Percentiles rank a stretch among this genome's conserved stretches.
Evolutionary conservation across 1,140 invertebrate genomes (phyloP).

Genomic region (Macrocentrus cingulum): DNA sequence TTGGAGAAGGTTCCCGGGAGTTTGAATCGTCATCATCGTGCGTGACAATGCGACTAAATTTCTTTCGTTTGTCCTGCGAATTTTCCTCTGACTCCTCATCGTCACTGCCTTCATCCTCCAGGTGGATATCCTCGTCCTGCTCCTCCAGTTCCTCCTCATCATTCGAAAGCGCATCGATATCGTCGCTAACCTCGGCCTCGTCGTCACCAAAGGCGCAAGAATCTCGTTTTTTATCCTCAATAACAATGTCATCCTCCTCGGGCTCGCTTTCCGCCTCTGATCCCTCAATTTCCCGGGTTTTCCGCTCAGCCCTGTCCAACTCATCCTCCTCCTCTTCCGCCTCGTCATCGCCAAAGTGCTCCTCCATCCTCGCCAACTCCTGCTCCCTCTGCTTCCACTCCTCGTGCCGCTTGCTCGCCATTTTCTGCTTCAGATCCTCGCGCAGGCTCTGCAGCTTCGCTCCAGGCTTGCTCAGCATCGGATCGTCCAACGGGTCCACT

Average conservation of each 20-base stretch:
- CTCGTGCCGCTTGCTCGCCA: slow-evolving; percentile 61
- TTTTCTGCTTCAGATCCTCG: slow-evolving; percentile 66
- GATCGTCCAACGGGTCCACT: slow-evolving; percentile 37
- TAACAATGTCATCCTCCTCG: slow-evolving; percentile 36
- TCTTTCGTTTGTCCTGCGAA: slow-evolving; percentile 31
- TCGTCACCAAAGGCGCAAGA: slow-evolving; percentile 46
- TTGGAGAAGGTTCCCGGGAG: slow-evolving; percentile 4
- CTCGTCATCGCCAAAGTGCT: slow-evolving; percentile 31
- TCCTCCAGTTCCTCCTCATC: slow-evolving; percentile 48
- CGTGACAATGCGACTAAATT: slow-evolving; percentile 46
- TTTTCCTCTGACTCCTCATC: slow-evolving; percentile 43
- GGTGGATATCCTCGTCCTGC: slow-evolving; percentile 44
- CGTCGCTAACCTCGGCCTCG: slow-evolving; percentile 53
- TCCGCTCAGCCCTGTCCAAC: slow-evolving; percentile 34
- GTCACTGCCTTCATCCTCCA: slow-evolving; percentile 39
- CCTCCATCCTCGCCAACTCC: slow-evolving; percentile 30
- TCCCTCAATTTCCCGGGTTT: slow-evolving; percentile 30
- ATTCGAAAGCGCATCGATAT: slow-evolving; percentile 35
- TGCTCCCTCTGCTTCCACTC: slow-evolving; percentile 39
- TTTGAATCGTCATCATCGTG: slow-evolving; percentile 46
- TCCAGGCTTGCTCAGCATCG: slow-evolving; percentile 62
- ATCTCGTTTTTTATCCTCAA: slow-evolving; percentile 40
- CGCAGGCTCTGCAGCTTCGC: slow-evolving; percentile 63
- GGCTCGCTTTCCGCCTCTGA: slow-evolving; percentile 37
- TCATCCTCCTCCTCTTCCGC: slow-evolving; percentile 28